Evolutionary conservation across 2,113 vertebrate genomes (phyloP).

Genomic region (Myrmophylax atrothorax): DNA sequence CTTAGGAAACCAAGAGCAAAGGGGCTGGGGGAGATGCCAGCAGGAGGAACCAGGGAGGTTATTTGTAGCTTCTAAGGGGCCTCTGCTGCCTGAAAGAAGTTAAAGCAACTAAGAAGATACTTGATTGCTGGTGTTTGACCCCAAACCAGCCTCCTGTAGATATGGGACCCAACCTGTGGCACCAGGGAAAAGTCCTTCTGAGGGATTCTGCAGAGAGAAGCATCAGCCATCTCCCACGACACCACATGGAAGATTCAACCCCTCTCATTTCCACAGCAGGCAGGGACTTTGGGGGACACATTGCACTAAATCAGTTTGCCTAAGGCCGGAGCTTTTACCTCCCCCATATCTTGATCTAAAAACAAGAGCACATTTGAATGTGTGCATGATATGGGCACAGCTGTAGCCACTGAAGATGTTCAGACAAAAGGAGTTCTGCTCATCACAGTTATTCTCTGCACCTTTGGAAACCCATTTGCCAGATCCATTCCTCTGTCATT

Average conservation of each 20-base stretch:
- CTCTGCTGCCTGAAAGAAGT: background rate
- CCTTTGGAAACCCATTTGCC: background rate
- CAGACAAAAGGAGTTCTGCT: background rate
- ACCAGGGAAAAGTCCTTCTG: background rate
- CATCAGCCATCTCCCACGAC: background rate
- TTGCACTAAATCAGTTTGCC: background rate
- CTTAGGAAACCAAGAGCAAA: background rate
- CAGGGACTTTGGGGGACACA: background rate
- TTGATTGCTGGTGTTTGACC: background rate
- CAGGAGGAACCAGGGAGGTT: background rate
- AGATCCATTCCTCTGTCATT: background rate
- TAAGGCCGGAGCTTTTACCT: background rate
- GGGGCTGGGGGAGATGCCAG: background rate
- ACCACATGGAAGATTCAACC: accelerated
- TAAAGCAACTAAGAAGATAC: background rate
- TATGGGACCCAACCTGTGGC: background rate
- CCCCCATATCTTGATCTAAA: background rate
- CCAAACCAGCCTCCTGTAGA: background rate
- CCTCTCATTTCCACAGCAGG: background rate
- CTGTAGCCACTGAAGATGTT: background rate
- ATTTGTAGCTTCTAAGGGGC: background rate
- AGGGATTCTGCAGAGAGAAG: background rate
- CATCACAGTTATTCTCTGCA: background rate
- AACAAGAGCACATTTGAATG: accelerated
- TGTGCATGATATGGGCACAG: accelerated